These are phyloP conservation scores for Lutraria rhynchaena DNA, from an alignment of 1,140 invertebrate species.

Conservation along the genomic window DNA sequence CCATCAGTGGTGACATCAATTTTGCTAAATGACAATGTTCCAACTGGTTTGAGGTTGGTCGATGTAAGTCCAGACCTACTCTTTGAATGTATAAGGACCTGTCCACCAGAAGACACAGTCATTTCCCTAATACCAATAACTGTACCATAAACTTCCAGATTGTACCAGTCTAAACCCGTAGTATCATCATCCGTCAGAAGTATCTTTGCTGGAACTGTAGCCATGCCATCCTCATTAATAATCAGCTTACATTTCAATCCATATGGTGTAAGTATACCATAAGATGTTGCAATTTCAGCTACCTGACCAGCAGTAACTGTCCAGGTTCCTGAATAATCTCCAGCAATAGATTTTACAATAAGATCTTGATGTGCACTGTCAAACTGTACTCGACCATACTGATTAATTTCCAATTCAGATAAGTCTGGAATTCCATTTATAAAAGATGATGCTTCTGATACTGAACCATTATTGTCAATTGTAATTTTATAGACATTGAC, in stretches of 20 bases:
- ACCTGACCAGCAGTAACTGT: conserved; percentile 61
- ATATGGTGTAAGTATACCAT: conserved; percentile 69
- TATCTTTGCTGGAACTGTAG: conserved; percentile 65
- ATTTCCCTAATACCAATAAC: conserved; percentile 66
- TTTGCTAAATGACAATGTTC: conserved; percentile 63
- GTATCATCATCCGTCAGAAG: conserved; percentile 62
- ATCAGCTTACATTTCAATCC: conserved; percentile 68
- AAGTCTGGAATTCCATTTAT: conserved; percentile 44
- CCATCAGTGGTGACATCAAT: conserved; percentile 69
- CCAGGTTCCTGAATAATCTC: conserved; percentile 68
- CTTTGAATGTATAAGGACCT: conserved; percentile 58
- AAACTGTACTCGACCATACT: conserved; percentile 58
- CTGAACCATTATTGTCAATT: conserved; percentile 60
- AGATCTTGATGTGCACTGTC: conserved; percentile 4
- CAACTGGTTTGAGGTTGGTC: conserved; percentile 50
- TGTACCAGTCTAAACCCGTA: conserved; percentile 51
- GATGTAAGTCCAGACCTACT: conserved; percentile 62
- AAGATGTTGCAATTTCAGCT: conserved; percentile 66
- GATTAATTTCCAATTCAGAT: conserved; percentile 58
- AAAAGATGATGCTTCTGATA: conserved; percentile 51
- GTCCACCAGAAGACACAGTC: conserved; percentile 66
- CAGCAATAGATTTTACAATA: conserved; percentile 59
- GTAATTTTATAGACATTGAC: conserved; percentile 47
- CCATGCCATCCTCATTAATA: conserved; percentile 56
- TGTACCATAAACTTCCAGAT: conserved; percentile 66